Conservation (phyloP, 2,113 vertebrate genomes). For the Apteryx mantelli region DNA sequence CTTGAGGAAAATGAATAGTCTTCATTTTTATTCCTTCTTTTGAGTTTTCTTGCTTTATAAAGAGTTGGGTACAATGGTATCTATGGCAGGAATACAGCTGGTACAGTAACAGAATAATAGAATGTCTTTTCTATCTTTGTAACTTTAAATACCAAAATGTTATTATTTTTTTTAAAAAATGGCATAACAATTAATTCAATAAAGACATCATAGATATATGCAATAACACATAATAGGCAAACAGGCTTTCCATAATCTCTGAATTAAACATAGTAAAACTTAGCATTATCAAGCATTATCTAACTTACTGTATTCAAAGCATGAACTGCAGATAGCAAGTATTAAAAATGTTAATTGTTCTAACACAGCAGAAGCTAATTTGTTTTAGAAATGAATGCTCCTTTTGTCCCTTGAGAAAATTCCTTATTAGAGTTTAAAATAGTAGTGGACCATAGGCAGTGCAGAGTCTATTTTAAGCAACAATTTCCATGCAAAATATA, state of each 20-base stretch:
- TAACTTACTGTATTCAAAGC: not conserved
- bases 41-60: not conserved
- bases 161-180: not conserved
- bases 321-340: not conserved
- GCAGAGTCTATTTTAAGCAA: conserved; percentile 22
- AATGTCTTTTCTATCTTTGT: not conserved
- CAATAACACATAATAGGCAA: not conserved
- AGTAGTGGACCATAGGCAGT: not conserved
- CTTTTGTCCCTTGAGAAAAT: not conserved
- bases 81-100: not conserved
- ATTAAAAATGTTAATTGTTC: conserved; percentile 28
- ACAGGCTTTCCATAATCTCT: not conserved
- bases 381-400: conserved; percentile 31
- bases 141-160: not conserved
- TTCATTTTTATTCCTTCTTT: not conserved
- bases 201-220: not conserved
- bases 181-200: not conserved
- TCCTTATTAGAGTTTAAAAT: conserved; percentile 30
- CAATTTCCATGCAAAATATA: conserved; percentile 7
- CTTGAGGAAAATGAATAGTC: not conserved
- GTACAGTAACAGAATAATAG: not conserved
- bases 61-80: not conserved
- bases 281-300: not conserved
- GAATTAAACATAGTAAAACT: not conserved
- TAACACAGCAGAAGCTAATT: not conserved